Conservation (phyloP, 2,797 vertebrate species). For the Muscicapa striata region DNA sequence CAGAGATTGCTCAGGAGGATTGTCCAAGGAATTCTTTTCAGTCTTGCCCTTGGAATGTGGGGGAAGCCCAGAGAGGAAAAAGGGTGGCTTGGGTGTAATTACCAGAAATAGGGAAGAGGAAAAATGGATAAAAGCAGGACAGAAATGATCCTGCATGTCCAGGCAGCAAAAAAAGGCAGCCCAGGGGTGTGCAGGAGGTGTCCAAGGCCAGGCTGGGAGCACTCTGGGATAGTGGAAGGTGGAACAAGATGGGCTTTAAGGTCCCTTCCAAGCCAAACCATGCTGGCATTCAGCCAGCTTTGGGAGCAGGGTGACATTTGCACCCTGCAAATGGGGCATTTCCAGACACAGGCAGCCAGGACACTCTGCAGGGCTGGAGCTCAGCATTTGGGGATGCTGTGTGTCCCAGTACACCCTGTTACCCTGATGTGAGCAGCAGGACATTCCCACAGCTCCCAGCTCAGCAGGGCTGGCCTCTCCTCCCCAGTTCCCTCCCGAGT, state of each 20-base stretch:
- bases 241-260: neutral
- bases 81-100: neutral
- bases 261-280: neutral
- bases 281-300: rapidly evolving
- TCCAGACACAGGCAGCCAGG: rapidly evolving
- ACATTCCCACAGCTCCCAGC: neutral
- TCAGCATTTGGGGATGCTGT: neutral
- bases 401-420: no score
- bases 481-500: neutral
- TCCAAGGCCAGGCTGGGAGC: neutral
- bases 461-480: neutral
- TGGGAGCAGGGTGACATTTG: neutral
- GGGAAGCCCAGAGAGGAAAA: neutral
- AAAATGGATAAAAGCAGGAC: neutral
- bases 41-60: neutral
- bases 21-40: neutral
- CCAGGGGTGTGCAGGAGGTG: neutral
- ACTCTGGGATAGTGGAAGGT: rapidly evolving
- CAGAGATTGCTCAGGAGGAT: neutral
- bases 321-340: neutral
- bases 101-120: neutral
- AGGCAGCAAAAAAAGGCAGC: neutral
- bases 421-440: neutral
- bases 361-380: rapidly evolving
- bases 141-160: neutral